Evolutionary conservation across 1,140 invertebrate genomes (phyloP).

Genomic region (Mizuhopecten yessoensis): DNA sequence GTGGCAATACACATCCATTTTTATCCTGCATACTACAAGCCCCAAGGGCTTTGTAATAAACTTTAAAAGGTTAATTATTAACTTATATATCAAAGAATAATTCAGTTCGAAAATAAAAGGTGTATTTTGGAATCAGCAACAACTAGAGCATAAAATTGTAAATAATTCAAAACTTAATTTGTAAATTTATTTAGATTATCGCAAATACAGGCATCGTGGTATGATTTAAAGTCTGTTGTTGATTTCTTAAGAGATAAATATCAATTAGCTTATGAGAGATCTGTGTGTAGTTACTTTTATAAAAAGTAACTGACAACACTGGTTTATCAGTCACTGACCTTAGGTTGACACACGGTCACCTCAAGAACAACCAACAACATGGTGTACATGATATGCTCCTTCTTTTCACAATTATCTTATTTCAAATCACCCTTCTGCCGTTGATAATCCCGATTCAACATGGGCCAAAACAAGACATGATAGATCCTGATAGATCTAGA

Average conservation of each 20-base stretch:
- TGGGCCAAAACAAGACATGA: no score
- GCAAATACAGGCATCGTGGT: not conserved
- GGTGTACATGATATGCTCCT: no score
- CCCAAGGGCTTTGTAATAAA: not conserved
- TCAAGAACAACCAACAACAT: no score
- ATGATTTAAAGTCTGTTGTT: not conserved
- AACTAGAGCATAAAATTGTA: no score
- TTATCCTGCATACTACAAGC: not conserved
- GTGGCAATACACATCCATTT: not conserved
- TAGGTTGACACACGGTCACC: no score
- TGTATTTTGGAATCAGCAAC: not conserved
- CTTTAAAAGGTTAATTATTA: not conserved
- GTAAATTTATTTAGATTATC: not conserved
- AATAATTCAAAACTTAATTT: not conserved
- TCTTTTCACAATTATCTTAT: no score
- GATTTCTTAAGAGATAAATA: not conserved
- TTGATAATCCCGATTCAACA: no score
- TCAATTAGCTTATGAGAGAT: not conserved
- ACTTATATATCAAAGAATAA: not conserved
- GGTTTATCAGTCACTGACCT: no score
- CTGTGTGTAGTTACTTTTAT: no score
- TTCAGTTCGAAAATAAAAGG: not conserved
- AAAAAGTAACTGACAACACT: no score
- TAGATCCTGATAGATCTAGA: no score
- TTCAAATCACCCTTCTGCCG: no score